Evolutionary conservation across 2,888 invertebrate species (phyloP).

Genomic region (Deilephila porcellus): DNA sequence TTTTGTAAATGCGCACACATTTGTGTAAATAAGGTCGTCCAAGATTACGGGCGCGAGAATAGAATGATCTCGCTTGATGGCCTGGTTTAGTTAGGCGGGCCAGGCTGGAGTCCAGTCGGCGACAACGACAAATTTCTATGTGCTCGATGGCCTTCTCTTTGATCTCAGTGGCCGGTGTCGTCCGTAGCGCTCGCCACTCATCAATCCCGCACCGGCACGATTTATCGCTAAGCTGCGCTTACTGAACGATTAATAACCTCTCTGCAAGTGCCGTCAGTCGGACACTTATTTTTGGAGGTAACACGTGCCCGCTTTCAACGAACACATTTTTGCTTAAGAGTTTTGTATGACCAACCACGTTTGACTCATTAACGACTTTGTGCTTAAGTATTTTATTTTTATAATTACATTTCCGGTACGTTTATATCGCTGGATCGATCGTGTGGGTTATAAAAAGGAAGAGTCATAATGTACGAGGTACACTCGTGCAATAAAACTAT

Average conservation of each 20-base stretch:
- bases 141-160: slow-evolving; percentile 65
- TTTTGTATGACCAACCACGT: slow-evolving; percentile 23
- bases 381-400: slow-evolving; percentile 15
- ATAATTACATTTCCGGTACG: slow-evolving; percentile 13
- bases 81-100: slow-evolving; percentile 65
- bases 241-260: slow-evolving; percentile 57
- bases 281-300: slow-evolving; percentile 67
- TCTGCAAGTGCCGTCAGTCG: slow-evolving; percentile 48
- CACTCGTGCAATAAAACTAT: not conserved
- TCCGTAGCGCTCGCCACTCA: slow-evolving; percentile 43
- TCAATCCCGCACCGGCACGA: slow-evolving; percentile 52
- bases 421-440: not conserved
- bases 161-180: slow-evolving; percentile 65
- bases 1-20: slow-evolving; percentile 43
- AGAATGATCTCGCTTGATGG: slow-evolving; percentile 69
- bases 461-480: not conserved
- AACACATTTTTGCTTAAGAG: slow-evolving; percentile 39
- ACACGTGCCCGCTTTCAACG: slow-evolving; percentile 59
- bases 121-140: slow-evolving; percentile 61
- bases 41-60: slow-evolving; percentile 68
- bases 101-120: slow-evolving; percentile 53
- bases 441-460: not conserved
- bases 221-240: slow-evolving; percentile 48
- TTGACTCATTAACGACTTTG: slow-evolving; percentile 18
- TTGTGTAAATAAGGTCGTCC: slow-evolving; percentile 66